These are phyloP conservation scores for Megaustenia siamemsis DNA, from an alignment of 2,888 invertebrate species.

Conservation along the genomic window DNA sequence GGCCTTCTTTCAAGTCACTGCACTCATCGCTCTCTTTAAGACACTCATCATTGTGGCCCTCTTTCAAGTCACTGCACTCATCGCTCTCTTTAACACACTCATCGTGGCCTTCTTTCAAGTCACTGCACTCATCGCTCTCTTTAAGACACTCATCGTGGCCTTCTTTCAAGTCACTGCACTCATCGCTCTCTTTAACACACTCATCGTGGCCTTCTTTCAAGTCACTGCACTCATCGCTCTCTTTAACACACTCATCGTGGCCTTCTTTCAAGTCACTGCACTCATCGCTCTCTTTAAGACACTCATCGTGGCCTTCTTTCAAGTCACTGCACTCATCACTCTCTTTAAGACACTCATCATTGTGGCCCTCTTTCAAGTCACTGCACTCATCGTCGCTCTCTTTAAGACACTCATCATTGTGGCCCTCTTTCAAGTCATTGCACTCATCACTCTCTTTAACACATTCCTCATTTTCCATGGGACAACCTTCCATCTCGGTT, in stretches of 20 bases:
- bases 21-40: too few relatives aligned
- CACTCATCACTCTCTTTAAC: too few relatives aligned
- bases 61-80: not conserved
- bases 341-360: too few relatives aligned
- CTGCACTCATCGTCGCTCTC: not conserved
- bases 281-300: not conserved
- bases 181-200: not conserved
- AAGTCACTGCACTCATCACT: not conserved
- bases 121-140: not conserved
- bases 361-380: not conserved
- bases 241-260: not conserved
- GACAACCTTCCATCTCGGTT: not conserved
- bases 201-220: not conserved
- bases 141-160: not conserved
- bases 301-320: not conserved
- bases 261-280: not conserved
- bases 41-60: not conserved
- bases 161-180: not conserved
- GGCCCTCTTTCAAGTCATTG: not conserved
- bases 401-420: not conserved
- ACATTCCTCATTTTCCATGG: not conserved
- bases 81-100: not conserved
- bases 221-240: too few relatives aligned
- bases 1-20: not conserved
- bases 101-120: not conserved